Evolutionary conservation across 2,113 vertebrate genomes (phyloP).

Genomic region (Pteropus alecto): DNA sequence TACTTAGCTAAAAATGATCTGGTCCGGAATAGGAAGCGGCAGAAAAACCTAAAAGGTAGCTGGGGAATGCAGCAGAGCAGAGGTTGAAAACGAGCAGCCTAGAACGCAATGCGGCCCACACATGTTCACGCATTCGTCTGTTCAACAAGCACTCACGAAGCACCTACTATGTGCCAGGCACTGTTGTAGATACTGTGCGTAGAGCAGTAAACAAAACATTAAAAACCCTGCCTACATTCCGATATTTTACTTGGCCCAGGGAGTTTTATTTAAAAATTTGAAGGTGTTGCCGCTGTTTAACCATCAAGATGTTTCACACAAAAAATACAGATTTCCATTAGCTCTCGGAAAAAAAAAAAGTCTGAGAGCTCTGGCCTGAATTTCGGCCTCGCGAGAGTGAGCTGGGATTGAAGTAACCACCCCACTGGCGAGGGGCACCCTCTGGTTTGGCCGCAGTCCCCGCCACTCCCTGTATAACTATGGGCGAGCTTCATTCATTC

Average conservation of each 20-base stretch:
- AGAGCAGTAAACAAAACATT: neutral
- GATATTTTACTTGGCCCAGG: neutral
- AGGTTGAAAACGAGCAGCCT: neutral
- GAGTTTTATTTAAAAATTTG: neutral
- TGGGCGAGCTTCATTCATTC: neutral
- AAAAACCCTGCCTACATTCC: neutral
- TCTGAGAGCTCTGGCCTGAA: too few species aligned
- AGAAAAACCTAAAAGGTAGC: neutral
- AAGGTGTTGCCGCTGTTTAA: neutral
- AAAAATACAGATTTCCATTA: neutral
- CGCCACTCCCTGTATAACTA: rapidly evolving
- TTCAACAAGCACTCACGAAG: neutral
- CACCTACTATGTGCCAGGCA: rapidly evolving
- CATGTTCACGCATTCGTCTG: neutral
- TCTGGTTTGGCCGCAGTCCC: neutral
- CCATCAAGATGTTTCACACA: neutral
- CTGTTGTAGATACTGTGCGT: neutral
- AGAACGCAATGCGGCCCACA: neutral
- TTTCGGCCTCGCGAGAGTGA: neutral
- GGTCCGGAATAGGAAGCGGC: neutral
- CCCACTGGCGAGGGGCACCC: rapidly evolving
- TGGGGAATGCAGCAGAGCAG: neutral
- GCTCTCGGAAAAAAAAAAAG: neutral
- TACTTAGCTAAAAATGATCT: neutral
- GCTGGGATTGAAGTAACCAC: rapidly evolving